Evolutionary conservation across 1,140 invertebrate species (phyloP).

Genomic region (Carposina sasakii): DNA sequence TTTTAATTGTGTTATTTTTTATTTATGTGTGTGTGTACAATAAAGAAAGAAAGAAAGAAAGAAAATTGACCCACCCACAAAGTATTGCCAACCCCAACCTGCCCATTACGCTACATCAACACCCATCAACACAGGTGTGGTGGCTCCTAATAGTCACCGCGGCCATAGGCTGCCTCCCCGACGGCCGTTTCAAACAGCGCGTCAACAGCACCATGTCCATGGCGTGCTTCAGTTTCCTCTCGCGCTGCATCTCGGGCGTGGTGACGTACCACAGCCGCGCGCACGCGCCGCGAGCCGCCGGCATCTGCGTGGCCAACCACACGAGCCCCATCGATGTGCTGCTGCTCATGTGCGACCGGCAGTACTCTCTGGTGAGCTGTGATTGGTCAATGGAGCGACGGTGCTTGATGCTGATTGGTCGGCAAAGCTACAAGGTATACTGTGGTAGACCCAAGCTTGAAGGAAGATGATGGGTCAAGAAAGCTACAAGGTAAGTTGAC

Average conservation of each 20-base stretch:
- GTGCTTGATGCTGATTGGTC: too few species aligned
- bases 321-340: constrained; percentile 99
- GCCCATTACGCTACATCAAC: constrained; percentile 7
- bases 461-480: too few species aligned
- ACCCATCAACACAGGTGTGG: constrained; percentile 79
- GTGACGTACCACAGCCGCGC: constrained; percentile 91
- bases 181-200: constrained; percentile 82
- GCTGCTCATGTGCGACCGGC: constrained; percentile 97
- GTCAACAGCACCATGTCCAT: constrained; percentile 86
- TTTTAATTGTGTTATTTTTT: too few species aligned
- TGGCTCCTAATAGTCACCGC: constrained; percentile 89
- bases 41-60: too few species aligned
- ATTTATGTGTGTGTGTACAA: too few species aligned
- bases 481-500: too few species aligned
- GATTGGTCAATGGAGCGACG: too few species aligned
- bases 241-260: constrained; percentile 89
- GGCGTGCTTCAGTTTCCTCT: constrained; percentile 91
- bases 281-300: constrained; percentile 82
- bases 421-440: too few species aligned
- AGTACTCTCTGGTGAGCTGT: constrained; percentile 92
- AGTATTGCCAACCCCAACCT: too few species aligned
- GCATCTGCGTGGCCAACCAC: constrained; percentile 99
- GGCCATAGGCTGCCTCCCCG: constrained; percentile 86
- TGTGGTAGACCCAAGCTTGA: too few species aligned
- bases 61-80: too few species aligned